Percentiles rank a stretch among this genome's conserved stretches.
phyloP scores from a whole-genome alignment of 2,113 vertebrate species.

The Scomber colias region DNA sequence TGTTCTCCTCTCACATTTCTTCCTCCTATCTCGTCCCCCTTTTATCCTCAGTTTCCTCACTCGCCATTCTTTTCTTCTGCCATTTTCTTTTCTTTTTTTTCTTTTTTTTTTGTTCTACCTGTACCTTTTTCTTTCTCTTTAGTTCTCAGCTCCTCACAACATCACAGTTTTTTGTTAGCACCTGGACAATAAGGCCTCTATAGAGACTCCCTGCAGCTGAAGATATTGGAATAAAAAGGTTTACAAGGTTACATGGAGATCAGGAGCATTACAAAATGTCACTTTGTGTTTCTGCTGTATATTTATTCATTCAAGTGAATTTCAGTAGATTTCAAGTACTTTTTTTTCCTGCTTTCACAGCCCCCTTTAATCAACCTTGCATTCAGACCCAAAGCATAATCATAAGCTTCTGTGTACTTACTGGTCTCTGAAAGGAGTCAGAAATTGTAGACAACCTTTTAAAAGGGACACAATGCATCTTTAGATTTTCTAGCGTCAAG shows the following conservation, averaged over 20 bases:
- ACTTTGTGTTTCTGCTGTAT: not conserved
- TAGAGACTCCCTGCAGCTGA: not conserved
- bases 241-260: too few relatives aligned
- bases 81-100: too few relatives aligned
- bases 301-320: not conserved
- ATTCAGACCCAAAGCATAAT: not conserved
- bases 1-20: conserved; percentile 55
- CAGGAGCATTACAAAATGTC: not conserved
- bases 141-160: not conserved
- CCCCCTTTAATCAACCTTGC: not conserved
- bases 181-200: not conserved
- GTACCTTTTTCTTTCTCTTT: not conserved
- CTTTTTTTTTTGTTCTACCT: conserved; percentile 6
- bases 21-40: conserved; percentile 22
- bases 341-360: not conserved
- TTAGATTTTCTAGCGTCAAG: too few relatives aligned
- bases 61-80: conserved; percentile 14
- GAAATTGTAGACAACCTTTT: too few relatives aligned
- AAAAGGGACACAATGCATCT: not conserved
- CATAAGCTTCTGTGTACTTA: too few relatives aligned
- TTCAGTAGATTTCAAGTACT: not conserved
- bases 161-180: not conserved
- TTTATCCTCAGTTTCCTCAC: conserved; percentile 31
- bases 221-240: not conserved
- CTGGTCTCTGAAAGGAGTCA: too few relatives aligned